Percentiles rank a stretch among this genome's conserved stretches.
phyloP scores from a whole-genome alignment of 2,888 invertebrate genomes.

The Lampropteryx suffumata region DNA sequence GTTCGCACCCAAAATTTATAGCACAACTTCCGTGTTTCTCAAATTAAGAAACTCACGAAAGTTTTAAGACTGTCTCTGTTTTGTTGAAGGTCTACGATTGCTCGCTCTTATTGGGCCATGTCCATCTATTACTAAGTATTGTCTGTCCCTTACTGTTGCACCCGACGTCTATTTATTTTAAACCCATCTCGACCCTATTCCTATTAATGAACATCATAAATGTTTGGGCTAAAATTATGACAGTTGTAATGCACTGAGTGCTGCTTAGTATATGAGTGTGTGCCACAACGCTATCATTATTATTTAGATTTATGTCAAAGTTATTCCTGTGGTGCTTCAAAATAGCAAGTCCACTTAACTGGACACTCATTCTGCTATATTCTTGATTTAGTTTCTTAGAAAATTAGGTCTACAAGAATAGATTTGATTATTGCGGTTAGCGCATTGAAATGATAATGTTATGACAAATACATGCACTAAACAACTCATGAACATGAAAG shows the following conservation, averaged over 20 bases:
- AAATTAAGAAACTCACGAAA: too few species aligned
- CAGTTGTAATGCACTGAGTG: background rate
- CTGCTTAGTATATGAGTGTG: background rate
- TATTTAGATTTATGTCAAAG: slow-evolving; percentile 10
- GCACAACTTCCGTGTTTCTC: too few species aligned
- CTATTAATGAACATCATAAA: background rate
- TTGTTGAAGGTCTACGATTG: too few species aligned
- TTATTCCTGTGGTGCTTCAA: slow-evolving; percentile 9
- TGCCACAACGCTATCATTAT: background rate
- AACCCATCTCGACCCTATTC: background rate
- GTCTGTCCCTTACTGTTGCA: too few species aligned
- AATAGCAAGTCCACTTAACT: slow-evolving; percentile 17
- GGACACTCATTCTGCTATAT: slow-evolving; percentile 9
- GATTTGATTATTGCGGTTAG: slow-evolving; percentile 26
- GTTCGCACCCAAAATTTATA: too few species aligned
- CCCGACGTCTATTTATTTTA: background rate
- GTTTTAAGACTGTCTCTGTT: too few species aligned
- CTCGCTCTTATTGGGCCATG: too few species aligned
- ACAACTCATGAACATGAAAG: slow-evolving; percentile 27
- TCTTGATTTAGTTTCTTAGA: slow-evolving; percentile 28
- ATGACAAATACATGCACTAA: slow-evolving; percentile 21
- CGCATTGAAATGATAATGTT: slow-evolving; percentile 21
- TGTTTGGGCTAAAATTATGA: background rate
- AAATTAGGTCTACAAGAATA: slow-evolving; percentile 32
- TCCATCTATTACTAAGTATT: too few species aligned